These are phyloP conservation scores for Pseudolycoriella hygida DNA, from an alignment of 2,888 invertebrate genomes.

Conservation along the genomic window DNA sequence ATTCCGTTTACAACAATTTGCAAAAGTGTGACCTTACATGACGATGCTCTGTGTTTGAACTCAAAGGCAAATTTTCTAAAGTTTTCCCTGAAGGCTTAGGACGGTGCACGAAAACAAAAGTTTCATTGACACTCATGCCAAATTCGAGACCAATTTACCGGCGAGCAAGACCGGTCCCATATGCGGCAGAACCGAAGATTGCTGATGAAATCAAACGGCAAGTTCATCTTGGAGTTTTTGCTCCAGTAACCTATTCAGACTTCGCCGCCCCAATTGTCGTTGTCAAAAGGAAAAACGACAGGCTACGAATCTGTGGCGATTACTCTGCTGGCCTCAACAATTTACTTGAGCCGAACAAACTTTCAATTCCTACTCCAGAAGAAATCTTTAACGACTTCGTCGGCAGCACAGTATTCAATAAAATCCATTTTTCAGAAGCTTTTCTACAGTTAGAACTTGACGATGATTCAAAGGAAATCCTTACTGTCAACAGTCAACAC, in stretches of 20 bases:
- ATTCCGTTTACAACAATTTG: too few relatives aligned
- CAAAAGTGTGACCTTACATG: too few relatives aligned
- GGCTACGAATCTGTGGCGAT: slow-evolving; percentile 5
- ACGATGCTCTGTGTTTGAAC: too few relatives aligned
- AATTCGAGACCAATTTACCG: too few relatives aligned
- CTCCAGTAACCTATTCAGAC: not conserved
- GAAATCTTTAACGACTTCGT: not conserved
- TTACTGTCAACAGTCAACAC: not conserved
- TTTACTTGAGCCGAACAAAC: too few relatives aligned
- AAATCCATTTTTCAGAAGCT: slow-evolving; percentile 4
- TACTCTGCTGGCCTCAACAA: slow-evolving; percentile 3
- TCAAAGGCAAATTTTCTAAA: too few relatives aligned
- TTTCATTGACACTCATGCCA: too few relatives aligned
- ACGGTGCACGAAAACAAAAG: too few relatives aligned
- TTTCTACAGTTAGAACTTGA: slow-evolving; percentile 5
- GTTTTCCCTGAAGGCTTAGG: too few relatives aligned
- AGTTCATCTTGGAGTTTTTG: not conserved
- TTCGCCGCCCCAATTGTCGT: slow-evolving; percentile 1
- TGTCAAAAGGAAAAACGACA: not conserved
- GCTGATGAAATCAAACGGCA: too few relatives aligned
- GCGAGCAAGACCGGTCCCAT: too few relatives aligned
- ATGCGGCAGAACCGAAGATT: too few relatives aligned
- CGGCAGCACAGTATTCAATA: not conserved
- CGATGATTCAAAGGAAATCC: not conserved
- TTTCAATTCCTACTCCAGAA: slow-evolving; percentile 1